Base-by-base conservation (phyloP, 2,113 vertebrate species). In the Corythornis cristatus region DNA sequence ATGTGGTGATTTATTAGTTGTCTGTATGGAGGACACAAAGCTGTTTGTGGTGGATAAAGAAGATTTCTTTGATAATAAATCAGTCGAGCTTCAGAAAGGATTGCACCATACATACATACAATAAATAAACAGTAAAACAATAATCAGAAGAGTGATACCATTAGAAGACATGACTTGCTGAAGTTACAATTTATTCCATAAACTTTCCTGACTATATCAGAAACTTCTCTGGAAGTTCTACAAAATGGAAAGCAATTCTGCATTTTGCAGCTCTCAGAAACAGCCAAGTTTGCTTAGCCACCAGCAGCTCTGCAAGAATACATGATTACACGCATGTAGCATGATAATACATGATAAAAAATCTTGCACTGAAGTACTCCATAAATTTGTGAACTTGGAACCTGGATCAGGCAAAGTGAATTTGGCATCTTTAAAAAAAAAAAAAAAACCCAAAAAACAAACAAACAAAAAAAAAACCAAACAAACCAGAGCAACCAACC, bases 21-120 rank as follows among this genome's bases (percentile, higher is more conserved):
- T 97, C 81, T 98, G 95, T 61, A 87, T 97, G 96, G 97, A 98
- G 35, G 97, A 98, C 43, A 95, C 97, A 1, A 98, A 98, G 76
- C 72, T 97, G 8, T 94, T 97, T 72, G 96, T 98, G 68, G 94
- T 98, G 12, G 95, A 97, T 95, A 86, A 91, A 87, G 93, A 97
- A 25, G 94, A 98, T 33, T 97, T 97, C 81, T 83, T 97, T 81
- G 84, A 48, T 60, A 89, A 96, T 84, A 89, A 95, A 31, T 91
- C 96, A 89, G 88, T 97, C 33, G 95, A 98, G 71, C 74, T 98
- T 57, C 46, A 92, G 74, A 94, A 97, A 71, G 96, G 97, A 73
- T 88, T 93, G 71, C 74, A 90, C 10, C 15, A 14, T 60, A 35
- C 90, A 73, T 23, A 37, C 97, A 86, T 88, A 50, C 48, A 50